phyloP scores from a whole-genome alignment of 2,113 vertebrate species.

The Marmota monax region DNA sequence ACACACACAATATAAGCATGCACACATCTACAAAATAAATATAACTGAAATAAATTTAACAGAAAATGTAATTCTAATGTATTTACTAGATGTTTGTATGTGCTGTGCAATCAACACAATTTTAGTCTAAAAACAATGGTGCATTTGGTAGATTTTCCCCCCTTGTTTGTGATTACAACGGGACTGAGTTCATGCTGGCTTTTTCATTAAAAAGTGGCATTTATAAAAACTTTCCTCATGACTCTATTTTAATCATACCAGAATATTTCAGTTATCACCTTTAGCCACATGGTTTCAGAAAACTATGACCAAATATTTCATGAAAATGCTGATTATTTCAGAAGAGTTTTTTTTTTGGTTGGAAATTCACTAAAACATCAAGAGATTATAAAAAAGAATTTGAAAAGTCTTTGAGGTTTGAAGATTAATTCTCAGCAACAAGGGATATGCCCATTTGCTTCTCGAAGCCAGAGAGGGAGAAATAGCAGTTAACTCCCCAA shows the following conservation, averaged over 20 bases:
- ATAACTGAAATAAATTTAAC: neutral
- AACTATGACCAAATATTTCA: conserved; percentile 44
- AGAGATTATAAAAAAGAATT: neutral
- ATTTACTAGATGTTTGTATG: conserved; percentile 24
- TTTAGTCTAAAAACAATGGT: conserved; percentile 46
- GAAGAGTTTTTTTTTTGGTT: neutral
- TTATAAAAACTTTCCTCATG: conserved; percentile 42
- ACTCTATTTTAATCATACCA: conserved; percentile 44
- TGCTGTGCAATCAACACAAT: neutral
- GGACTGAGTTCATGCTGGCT: neutral
- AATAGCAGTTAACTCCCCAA: conserved; percentile 66
- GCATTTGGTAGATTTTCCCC: neutral
- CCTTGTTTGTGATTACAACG: neutral
- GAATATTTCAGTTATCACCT: conserved; percentile 71
- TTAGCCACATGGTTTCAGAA: conserved; percentile 70
- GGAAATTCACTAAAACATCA: conserved; percentile 62
- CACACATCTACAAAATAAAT: conserved; percentile 3
- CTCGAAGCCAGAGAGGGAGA: neutral
- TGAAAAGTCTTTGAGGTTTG: neutral
- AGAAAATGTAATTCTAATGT: neutral
- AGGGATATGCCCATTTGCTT: conserved; percentile 59
- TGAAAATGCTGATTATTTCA: conserved; percentile 49
- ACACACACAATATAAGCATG: neutral
- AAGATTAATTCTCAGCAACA: conserved; percentile 63
- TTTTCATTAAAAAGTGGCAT: conserved; percentile 43